phyloP scores from a whole-genome alignment of 2,113 vertebrate genomes.

The Scartelaos histophorus region DNA sequence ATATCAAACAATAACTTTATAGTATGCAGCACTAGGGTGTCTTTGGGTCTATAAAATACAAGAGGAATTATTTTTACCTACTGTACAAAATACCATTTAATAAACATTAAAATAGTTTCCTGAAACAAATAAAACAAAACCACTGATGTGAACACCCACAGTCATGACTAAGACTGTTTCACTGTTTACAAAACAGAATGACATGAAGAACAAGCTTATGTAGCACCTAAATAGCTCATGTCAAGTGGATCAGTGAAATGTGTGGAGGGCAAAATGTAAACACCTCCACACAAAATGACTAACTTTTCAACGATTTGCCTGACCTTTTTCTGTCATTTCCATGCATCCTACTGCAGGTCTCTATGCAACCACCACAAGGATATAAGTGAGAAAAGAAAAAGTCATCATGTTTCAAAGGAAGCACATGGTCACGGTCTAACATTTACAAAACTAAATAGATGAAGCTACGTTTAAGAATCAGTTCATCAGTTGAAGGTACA shows the following conservation, averaged over 20 bases:
- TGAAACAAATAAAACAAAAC: background rate
- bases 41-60: background rate
- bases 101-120: background rate
- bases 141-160: too few species aligned
- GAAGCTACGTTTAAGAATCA: too few species aligned
- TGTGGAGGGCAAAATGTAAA: slow-evolving; percentile 34
- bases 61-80: background rate
- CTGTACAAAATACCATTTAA: background rate
- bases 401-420: slow-evolving; percentile 37
- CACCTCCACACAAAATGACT: slow-evolving; percentile 65
- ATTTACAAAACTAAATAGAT: too few species aligned
- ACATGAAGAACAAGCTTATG: slow-evolving; percentile 7
- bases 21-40: background rate
- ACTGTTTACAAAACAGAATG: slow-evolving; percentile 2
- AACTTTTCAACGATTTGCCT: slow-evolving; percentile 69
- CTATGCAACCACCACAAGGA: slow-evolving; percentile 65
- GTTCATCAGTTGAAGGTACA: too few species aligned
- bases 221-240: background rate
- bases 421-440: slow-evolving; percentile 19
- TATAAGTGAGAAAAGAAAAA: slow-evolving; percentile 41
- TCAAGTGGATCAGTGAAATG: slow-evolving; percentile 2
- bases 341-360: slow-evolving; percentile 67
- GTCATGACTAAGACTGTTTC: too few species aligned
- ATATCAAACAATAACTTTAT: background rate
- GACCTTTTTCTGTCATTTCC: slow-evolving; percentile 71